Base-by-base conservation (phyloP, 2,888 invertebrate genomes). In the Melanostoma scalare region DNA sequence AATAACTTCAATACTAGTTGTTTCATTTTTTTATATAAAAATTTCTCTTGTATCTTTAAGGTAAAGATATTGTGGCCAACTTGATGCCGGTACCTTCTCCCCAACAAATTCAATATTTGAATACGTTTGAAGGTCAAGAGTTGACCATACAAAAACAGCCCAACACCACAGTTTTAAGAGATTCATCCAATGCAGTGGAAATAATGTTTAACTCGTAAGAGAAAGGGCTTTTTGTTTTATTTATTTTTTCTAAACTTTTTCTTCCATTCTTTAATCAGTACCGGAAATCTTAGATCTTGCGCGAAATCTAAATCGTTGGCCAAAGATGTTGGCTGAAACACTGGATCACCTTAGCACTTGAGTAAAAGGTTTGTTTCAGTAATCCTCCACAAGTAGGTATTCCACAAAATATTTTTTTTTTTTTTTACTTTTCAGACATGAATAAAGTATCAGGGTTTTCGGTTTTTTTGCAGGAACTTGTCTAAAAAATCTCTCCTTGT, bases 61-160 rank as follows among this genome's bases (percentile, higher is more conserved):
- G 84, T 74, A 84, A 78, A 78, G 69, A 84, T 48, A 74, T 78
- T 58, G 78, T 58, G 35, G 74, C 74, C 63, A 97, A 97, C 91
- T 93, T 98, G 89, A 96, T 98, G 96, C 98, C 98, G 85, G 98
- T 98, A 88, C 98, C 98, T 86, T 98, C 98, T 86, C 98, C 98
- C 75, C 97, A 98, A 92, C 98, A 97, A 93, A 97, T 98, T 90
- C 97, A 97, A 87, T 98, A 98, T 93, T 94, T 98, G 89, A 97
- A 97, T 93, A 96, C 97, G 88, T 98, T 98, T 91, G 98, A 98
- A 93, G 97, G 97, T 85, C 98, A 98, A 93, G 98, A 98, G 92
- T 92, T 98, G 89, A 98, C 97, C 87, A 98, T 98, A 92, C 98
- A 98, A 90, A 98, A 98, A 91, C 98, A 98, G 92, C 96, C 97